Base-by-base conservation (phyloP, 1,140 invertebrate genomes). In the Trichogramma pretiosum region DNA sequence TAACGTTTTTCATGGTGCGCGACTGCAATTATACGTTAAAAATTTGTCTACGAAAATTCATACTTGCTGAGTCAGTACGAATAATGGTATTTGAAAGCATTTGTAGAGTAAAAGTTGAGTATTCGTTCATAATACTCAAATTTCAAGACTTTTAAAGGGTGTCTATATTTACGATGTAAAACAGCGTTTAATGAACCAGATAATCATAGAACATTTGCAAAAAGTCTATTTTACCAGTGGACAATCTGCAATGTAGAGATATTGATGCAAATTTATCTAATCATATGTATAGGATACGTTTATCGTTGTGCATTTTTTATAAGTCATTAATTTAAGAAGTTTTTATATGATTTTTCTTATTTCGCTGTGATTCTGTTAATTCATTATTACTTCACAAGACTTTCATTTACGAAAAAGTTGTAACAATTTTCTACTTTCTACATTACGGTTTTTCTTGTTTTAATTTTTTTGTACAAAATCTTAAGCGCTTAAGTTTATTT, bases 271-370 rank as follows among this genome's bases (percentile, higher is more conserved):
- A n/a, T n/a, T n/a, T n/a, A n/a, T n/a, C n/a, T n/a, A n/a, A n/a
- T n/a, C n/a, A n/a, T n/a, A n/a, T n/a, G n/a, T n/a, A n/a, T n/a
- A n/a, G n/a, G n/a, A n/a, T n/a, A n/a, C n/a, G n/a, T n/a, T n/a
- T n/a, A n/a, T n/a, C n/a, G n/a, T n/a, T n/a, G n/a, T 45, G 41
- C 48, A 50, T 50, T 50, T 45, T 45, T 44, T 49, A 28, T 49
- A 44, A 43, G 40, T 45, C 44, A 24, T 21, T 50, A 50, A 40
- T 35, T 40, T 34, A 50, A 38, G 16, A 5, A 33, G 39, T 44
- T 42, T 40, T 41, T 50, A 45, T 45, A 28, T 28, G 1, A 11
- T 43, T 40, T 46, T 13, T 50, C 42, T 40, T 30, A 35, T 46
- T 46, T 46, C 35, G 8, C 49, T 46, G 43, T 51, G 43, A 50